A percentile compares a stretch with the other conserved stretches of the same genome.
phyloP scores from a whole-genome alignment of 1,140 invertebrate genomes.

The Notospermus geniculatus region DNA sequence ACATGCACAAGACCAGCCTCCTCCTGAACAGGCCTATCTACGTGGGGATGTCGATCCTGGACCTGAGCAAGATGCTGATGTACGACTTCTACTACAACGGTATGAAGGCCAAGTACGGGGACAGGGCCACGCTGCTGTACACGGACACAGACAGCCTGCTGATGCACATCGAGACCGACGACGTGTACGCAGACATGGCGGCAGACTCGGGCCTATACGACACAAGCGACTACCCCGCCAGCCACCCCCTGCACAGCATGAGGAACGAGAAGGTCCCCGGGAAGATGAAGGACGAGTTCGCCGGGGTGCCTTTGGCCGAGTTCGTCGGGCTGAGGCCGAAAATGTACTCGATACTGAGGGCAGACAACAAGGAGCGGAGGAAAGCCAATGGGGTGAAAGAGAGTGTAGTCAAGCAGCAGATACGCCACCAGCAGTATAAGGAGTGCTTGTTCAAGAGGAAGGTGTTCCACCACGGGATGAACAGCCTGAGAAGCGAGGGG shows the following conservation, averaged over 20 bases:
- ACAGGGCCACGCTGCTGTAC: conserved; percentile 39
- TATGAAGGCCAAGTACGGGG: conserved; percentile 40
- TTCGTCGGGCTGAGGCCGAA: conserved; percentile 55
- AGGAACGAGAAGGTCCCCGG: conserved; percentile 58
- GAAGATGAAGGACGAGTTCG: conserved; percentile 59
- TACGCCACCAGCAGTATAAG: conserved; percentile 28
- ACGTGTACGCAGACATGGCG: conserved; percentile 54
- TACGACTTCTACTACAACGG: conserved; percentile 46
- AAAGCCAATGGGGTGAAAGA: conserved; percentile 31
- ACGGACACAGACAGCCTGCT: conserved; percentile 57
- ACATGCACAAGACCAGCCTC: conserved; percentile 27
- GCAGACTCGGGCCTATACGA: conserved; percentile 24
- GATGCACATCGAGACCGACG: conserved; percentile 47
- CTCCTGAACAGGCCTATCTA: conserved; percentile 33
- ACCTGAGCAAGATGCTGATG: conserved; percentile 34
- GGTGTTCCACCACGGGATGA: conserved; percentile 20
- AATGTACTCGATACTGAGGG: conserved; percentile 46
- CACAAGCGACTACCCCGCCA: conserved; percentile 27
- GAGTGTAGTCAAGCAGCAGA: conserved; percentile 23
- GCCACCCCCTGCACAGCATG: conserved; percentile 26
- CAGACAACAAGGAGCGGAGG: conserved; percentile 25
- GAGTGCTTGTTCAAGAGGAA: conserved; percentile 25
- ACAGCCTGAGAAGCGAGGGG: conserved; percentile 24
- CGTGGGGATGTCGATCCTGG: conserved; percentile 30
- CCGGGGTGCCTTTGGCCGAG: conserved; percentile 45